A percentile compares a stretch with the other conserved stretches of the same genome.
phyloP scores from a whole-genome alignment of 2,113 vertebrate genomes.

The Azemiops feae region DNA sequence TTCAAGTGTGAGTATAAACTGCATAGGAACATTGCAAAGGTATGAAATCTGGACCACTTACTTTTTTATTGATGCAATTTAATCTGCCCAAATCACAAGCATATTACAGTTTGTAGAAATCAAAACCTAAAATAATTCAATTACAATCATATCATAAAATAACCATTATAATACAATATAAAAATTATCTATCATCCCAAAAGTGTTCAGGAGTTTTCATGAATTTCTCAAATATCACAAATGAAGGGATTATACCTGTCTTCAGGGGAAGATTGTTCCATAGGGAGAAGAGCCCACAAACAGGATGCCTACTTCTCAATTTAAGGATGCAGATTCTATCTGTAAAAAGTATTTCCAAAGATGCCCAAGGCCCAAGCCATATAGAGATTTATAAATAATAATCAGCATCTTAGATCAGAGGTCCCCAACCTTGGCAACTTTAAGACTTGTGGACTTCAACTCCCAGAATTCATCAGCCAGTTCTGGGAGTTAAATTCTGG shows the following conservation, averaged over 20 bases:
- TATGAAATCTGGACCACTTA: background rate
- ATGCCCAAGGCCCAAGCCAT: background rate
- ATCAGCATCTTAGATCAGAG: background rate
- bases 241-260: background rate
- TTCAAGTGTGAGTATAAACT: background rate
- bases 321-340: background rate
- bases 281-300: background rate
- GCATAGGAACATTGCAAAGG: background rate
- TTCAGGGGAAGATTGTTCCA: background rate
- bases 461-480: no score
- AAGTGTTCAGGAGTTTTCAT: background rate
- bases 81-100: background rate
- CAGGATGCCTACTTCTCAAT: background rate
- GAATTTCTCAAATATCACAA: background rate
- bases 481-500: no score
- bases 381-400: background rate
- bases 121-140: background rate
- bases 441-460: no score
- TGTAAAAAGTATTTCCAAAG: background rate
- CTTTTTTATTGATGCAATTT: background rate
- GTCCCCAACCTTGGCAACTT: no score
- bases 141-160: background rate
- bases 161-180: background rate
- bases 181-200: background rate
- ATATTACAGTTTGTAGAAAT: background rate